Percentiles rank a stretch among this genome's conserved stretches.
These are phyloP conservation scores for Lasioglossum marginatum DNA, from an alignment of 2,888 invertebrate genomes.

Conservation along the genomic window DNA sequence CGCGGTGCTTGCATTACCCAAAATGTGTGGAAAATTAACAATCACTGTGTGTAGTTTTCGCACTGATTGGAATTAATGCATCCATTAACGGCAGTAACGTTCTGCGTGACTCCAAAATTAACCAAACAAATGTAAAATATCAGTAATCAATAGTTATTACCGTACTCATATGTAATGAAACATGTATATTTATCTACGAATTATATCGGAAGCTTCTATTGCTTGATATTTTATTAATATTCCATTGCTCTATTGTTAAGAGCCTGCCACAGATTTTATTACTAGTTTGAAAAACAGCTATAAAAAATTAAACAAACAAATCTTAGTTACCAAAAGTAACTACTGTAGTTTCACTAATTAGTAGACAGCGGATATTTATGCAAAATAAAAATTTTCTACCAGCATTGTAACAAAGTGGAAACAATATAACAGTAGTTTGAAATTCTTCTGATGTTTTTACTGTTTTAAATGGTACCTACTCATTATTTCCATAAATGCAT, in stretches of 20 bases:
- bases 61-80: slow-evolving; percentile 16
- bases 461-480: too few relatives aligned
- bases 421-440: too few relatives aligned
- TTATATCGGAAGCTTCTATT: not conserved
- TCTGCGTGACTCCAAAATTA: not conserved
- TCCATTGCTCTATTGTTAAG: not conserved
- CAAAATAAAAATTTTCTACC: too few relatives aligned
- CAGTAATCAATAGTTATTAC: not conserved
- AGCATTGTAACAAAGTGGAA: too few relatives aligned
- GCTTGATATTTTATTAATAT: not conserved
- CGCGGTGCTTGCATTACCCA: not conserved
- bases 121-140: not conserved
- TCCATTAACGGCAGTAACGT: slow-evolving; percentile 13
- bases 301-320: too few relatives aligned
- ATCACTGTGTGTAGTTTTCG: not conserved
- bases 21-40: slow-evolving; percentile 30
- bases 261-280: not conserved
- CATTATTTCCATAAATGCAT: too few relatives aligned
- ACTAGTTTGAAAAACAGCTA: not conserved
- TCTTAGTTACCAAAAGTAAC: not conserved
- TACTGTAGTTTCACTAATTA: not conserved
- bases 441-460: too few relatives aligned
- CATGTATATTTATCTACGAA: not conserved
- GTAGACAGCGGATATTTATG: too few relatives aligned
- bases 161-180: not conserved